These are phyloP conservation scores for Turnix velox DNA, from an alignment of 2,113 vertebrate genomes.

Conservation along the genomic window DNA sequence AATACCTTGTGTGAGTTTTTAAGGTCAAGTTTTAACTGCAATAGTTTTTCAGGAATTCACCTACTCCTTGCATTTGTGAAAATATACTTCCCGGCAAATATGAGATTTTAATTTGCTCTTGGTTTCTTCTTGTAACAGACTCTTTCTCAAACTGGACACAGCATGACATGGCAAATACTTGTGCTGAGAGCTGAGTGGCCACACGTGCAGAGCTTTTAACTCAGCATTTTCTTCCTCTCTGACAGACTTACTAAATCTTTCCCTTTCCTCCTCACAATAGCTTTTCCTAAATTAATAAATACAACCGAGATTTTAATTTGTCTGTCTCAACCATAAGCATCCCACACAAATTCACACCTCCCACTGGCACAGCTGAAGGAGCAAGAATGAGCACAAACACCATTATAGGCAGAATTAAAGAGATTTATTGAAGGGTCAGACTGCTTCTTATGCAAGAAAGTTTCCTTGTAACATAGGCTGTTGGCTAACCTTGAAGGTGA, in stretches of 20 bases:
- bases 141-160: neutral
- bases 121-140: neutral
- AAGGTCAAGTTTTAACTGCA: neutral
- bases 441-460: neutral
- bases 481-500: slow-evolving; percentile 13
- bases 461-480: neutral
- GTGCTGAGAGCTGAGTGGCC: neutral
- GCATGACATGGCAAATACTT: neutral
- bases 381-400: neutral
- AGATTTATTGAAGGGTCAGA: neutral
- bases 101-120: neutral
- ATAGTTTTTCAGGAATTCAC: neutral
- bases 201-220: neutral
- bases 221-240: neutral
- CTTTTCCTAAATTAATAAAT: neutral
- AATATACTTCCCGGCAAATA: neutral
- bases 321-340: neutral
- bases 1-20: neutral
- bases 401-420: neutral
- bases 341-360: neutral
- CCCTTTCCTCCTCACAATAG: neutral
- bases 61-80: neutral
- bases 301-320: neutral
- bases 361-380: neutral
- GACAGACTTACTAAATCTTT: neutral